phyloP scores from a whole-genome alignment of 2,888 invertebrate species.

The Spatulosminthurus flaviceps region DNA sequence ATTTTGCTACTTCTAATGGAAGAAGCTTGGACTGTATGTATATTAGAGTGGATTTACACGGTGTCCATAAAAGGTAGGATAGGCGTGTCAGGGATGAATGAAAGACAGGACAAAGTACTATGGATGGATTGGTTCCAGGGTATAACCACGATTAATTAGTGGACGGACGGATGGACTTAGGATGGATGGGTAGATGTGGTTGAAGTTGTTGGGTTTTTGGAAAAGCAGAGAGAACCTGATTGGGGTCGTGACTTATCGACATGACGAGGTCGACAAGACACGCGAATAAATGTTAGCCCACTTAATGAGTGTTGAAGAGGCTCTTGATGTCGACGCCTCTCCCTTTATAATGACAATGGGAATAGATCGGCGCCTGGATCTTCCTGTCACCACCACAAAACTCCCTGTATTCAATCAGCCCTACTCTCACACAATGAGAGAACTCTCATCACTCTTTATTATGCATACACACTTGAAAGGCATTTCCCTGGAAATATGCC shows the following conservation, averaged over 20 bases:
- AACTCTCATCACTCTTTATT: neutral
- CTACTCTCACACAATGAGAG: neutral
- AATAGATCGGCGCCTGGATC: slow-evolving; percentile 42
- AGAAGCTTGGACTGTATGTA: too few relatives aligned
- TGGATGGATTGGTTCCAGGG: neutral
- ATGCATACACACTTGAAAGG: neutral
- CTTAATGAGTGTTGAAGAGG: slow-evolving; percentile 48
- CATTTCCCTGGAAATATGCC: neutral
- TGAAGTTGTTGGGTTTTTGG: neutral
- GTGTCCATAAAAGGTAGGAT: slow-evolving; percentile 26
- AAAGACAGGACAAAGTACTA: neutral
- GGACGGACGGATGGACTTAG: slow-evolving; percentile 18
- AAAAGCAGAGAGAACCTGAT: slow-evolving; percentile 35
- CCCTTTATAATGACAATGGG: slow-evolving; percentile 44
- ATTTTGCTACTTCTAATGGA: too few relatives aligned
- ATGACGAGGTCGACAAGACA: slow-evolving; percentile 49
- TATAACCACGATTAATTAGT: slow-evolving; percentile 45
- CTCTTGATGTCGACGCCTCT: slow-evolving; percentile 48
- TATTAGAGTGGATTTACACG: too few relatives aligned
- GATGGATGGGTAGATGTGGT: slow-evolving; percentile 10
- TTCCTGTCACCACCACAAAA: slow-evolving; percentile 48
- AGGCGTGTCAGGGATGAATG: slow-evolving; percentile 3
- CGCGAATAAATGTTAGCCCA: slow-evolving; percentile 54
- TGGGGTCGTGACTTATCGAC: slow-evolving; percentile 52
- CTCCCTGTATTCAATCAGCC: slow-evolving; percentile 32